Evolutionary conservation across 2,797 vertebrate genomes (phyloP).

Genomic region (Dermochelys coriacea): DNA sequence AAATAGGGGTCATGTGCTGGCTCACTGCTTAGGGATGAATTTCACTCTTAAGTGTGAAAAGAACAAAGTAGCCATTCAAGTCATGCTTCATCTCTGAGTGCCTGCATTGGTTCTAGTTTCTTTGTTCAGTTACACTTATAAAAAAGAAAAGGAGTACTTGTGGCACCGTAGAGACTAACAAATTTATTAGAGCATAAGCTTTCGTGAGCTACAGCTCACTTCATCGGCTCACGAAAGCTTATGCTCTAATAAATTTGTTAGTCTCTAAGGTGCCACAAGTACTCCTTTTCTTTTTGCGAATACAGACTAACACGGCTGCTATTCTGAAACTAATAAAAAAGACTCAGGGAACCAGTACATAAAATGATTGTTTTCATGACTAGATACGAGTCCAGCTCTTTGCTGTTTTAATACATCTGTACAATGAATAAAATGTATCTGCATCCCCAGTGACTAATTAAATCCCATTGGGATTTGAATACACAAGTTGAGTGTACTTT

Average conservation of each 20-base stretch:
- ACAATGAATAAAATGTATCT: conserved; percentile 48
- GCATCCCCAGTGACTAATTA: conserved; percentile 53
- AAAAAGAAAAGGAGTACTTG: too few relatives aligned
- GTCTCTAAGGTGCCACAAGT: too few relatives aligned
- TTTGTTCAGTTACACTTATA: conserved; percentile 37
- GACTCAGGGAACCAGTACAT: conserved; percentile 8
- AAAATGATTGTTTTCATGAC: conserved; percentile 30
- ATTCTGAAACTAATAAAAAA: conserved; percentile 40
- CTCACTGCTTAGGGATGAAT: neutral
- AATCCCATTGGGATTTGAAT: conserved; percentile 37
- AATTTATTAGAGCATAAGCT: too few relatives aligned
- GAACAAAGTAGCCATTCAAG: neutral
- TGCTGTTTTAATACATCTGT: conserved; percentile 29
- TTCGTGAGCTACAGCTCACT: too few relatives aligned
- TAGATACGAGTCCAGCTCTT: conserved; percentile 30
- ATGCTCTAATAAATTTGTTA: too few relatives aligned
- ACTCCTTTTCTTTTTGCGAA: too few relatives aligned
- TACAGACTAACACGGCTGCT: too few relatives aligned
- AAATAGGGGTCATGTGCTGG: neutral
- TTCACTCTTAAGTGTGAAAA: neutral
- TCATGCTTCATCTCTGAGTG: neutral
- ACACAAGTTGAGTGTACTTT: conserved; percentile 10
- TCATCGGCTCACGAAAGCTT: too few relatives aligned
- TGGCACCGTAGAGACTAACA: too few relatives aligned
- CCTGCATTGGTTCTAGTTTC: conserved; percentile 28